Conservation (phyloP, 2,113 vertebrate genomes). For the Artemisiospiza belli region DNA sequence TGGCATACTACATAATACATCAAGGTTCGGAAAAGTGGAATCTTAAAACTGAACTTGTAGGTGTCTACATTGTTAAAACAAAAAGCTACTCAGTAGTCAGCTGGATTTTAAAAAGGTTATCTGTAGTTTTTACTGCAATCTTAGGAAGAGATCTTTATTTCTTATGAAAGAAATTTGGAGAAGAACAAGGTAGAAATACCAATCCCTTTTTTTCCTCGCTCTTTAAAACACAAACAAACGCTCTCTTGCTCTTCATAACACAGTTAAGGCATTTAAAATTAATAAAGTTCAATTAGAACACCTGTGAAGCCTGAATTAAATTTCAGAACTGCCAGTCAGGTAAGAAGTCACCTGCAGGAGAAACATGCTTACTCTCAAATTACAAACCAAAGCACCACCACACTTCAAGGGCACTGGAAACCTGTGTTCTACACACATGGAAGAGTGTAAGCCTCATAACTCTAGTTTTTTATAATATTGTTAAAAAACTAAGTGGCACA, state of each 20-base stretch:
- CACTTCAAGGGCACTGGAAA: not conserved
- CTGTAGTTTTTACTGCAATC: not conserved
- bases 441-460: not conserved
- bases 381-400: not conserved
- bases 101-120: not conserved
- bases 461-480: not conserved
- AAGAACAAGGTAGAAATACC: not conserved
- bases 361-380: not conserved
- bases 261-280: not conserved
- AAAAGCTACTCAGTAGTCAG: not conserved
- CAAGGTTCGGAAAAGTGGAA: not conserved
- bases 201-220: accelerated
- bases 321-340: not conserved
- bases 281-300: not conserved
- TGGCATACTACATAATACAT: not conserved
- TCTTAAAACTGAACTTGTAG: not conserved
- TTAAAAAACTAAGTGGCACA: not conserved
- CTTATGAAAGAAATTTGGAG: not conserved
- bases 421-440: not conserved
- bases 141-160: not conserved
- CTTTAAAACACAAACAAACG: not conserved
- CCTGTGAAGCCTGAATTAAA: not conserved
- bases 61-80: not conserved
- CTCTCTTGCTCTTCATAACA: not conserved
- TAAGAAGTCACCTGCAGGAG: not conserved